Evolutionary conservation across 2,113 vertebrate species (phyloP).

Genomic region (Oreochromis aureus): DNA sequence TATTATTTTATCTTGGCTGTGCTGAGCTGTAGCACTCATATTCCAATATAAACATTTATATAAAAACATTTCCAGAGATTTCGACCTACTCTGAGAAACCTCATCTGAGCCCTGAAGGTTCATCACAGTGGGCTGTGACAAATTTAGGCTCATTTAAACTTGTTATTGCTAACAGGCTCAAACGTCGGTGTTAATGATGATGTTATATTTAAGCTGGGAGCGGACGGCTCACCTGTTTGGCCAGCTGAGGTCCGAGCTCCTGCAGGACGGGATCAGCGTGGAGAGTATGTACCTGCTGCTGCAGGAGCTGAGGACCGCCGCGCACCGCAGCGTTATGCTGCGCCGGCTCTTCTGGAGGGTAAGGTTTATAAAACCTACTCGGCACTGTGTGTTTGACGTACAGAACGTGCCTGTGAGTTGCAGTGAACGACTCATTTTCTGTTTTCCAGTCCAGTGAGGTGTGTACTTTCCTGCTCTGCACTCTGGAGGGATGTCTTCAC

Average conservation of each 20-base stretch:
- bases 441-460: slow-evolving; percentile 64
- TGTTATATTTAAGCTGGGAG: slow-evolving; percentile 54
- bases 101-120: neutral
- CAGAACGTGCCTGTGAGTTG: neutral
- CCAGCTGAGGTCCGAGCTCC: slow-evolving; percentile 68
- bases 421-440: neutral
- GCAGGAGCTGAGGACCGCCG: slow-evolving; percentile 64
- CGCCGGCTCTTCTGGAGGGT: slow-evolving; percentile 76
- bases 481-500: slow-evolving; percentile 57
- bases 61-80: neutral
- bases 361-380: neutral
- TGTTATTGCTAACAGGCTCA: neutral
- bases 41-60: neutral
- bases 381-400: neutral
- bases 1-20: neutral
- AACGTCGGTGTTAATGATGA: neutral
- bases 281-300: slow-evolving; percentile 65
- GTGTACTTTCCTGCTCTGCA: slow-evolving; percentile 67
- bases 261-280: slow-evolving; percentile 51
- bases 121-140: neutral
- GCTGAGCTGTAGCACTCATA: neutral
- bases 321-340: slow-evolving; percentile 39
- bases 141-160: neutral
- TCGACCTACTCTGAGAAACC: neutral
- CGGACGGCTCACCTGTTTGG: slow-evolving; percentile 57